Evolutionary conservation across 2,113 vertebrate species (phyloP), one percentile per base, ranked within the genome.

Genomic region (Rutilus rutilus): DNA sequence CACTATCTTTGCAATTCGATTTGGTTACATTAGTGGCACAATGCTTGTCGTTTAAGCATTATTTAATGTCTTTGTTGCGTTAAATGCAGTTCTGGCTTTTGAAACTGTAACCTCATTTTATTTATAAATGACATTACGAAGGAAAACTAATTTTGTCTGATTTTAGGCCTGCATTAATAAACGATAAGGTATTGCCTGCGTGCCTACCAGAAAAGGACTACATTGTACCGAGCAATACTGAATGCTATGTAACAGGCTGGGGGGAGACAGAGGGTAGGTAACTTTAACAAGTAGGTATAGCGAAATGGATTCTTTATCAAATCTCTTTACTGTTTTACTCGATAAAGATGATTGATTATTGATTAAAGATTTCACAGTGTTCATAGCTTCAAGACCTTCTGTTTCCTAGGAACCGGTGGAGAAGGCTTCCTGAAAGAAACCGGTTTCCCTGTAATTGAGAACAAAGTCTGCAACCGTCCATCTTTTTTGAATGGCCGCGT

Each of bases 201-300:
- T 99, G 97, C 88, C 94, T 99, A 88, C 98, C 98, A 19, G 78
- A 95, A 6, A 90, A 91, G 76, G 92, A 98, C 76, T 90, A 93
- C 1, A 89, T 97, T 30, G 96, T 99, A 14, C 94, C 97, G 27
- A 96, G 94, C 87, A 92, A 92, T 88, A 94, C 96, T 0, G 94
- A 95, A 65, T 99, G 98, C 76, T 97, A 96, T 25, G 96, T 99
- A 67, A 99, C 98, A 0, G 98, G 98, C 69, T 99, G 97, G 98
- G 98, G 98, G 1, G 97, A 99, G 0, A 99, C 98, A 82, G 89
- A 91, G 96, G 96, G 98, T 99, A 90, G 15, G 74, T 47, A 4
- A 42, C n/a, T 62, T 60, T 15, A 78, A 60, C 27, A 78, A 78
- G 52, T 33, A 17, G 8, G 2, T 19, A 21, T 5, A 64, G 60